Evolutionary conservation across 2,797 vertebrate genomes (phyloP), one percentile per base, ranked within the genome.

Genomic region (Varecia variegata): DNA sequence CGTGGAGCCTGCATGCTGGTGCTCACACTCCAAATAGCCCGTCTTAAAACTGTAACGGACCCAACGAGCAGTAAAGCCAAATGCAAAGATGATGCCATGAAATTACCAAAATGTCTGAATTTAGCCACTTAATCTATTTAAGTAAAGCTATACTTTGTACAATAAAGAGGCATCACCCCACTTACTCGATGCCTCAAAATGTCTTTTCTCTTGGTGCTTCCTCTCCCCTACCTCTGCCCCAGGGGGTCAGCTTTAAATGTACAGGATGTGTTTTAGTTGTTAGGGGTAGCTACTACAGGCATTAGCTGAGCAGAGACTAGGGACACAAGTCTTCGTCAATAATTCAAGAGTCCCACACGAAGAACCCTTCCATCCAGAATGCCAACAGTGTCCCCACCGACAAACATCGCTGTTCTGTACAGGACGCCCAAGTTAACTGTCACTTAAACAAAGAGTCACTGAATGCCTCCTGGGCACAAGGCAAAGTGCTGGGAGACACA

Each of bases 1-100:
- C 13, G 0, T 1, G 25, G 8, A 62, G n/a, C 23, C 27, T 30
- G 1, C 3, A 2, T 27, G 38, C 67, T 14, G 30, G 10, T 20
- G 25, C 21, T 74, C 23, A 54, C 0, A 54, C 7, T 6, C 27
- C 40, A 60, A 32, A 8, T 0, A 35, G 21, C 11, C 38, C 35
- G 13, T 23, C 9, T 23, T 35, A 80, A 79, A 82, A 92, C 7
- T 0, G 2, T 30, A 20, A n/a, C 0, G 10, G 25, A 10, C 38
- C 54, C 60, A 58, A 2, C 11, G 17, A 56, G 30, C 35, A 94
- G 0, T 17, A 60, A 27, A 82, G 23, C 3, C 54, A 54, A 71
- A 45, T 7, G 15, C 45, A 65, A 85, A 65, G 21, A 0, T 52
- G 45, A 92, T 76, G n/a, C 27, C 17, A 11, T 8, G 12, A 60